These are phyloP conservation scores for Paralichthys olivaceus DNA, from an alignment of 2,113 vertebrate genomes.

Conservation along the genomic window DNA sequence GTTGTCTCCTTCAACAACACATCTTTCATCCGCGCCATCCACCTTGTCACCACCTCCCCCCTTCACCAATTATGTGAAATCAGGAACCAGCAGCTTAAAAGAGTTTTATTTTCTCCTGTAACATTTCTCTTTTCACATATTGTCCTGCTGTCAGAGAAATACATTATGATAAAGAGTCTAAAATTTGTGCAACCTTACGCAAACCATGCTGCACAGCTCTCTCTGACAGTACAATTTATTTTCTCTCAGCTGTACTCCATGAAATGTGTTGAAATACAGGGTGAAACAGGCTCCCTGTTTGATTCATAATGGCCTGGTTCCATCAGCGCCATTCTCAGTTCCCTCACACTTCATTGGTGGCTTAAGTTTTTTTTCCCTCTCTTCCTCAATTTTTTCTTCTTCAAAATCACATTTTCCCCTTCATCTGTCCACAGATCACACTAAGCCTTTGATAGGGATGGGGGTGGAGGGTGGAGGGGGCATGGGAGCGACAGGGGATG, in stretches of 20 bases:
- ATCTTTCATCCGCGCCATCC: constrained; percentile 57
- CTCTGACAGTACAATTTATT: constrained; percentile 20
- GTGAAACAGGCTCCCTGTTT: constrained; percentile 55
- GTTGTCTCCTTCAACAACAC: constrained; percentile 69
- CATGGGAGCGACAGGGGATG: constrained; percentile 39
- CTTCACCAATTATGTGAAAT: background rate
- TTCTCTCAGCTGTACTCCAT: constrained; percentile 20
- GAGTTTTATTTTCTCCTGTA: constrained; percentile 1
- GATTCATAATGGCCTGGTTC: constrained; percentile 50
- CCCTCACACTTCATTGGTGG: constrained; percentile 53
- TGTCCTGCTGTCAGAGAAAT: background rate
- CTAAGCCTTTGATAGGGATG: constrained; percentile 73
- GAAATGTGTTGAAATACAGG: constrained; percentile 43
- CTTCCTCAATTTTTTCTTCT: constrained; percentile 14
- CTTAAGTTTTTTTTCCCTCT: constrained; percentile 34
- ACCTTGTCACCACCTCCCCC: constrained; percentile 25
- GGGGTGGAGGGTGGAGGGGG: constrained; percentile 25
- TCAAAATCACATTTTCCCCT: constrained; percentile 64
- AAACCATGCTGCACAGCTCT: constrained; percentile 2
- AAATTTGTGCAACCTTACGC: background rate
- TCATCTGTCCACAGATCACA: constrained; percentile 64
- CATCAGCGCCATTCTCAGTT: constrained; percentile 52
- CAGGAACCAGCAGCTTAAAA: constrained; percentile 1
- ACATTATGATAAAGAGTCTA: background rate
- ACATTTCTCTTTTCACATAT: background rate